These are phyloP conservation scores for Xestia ashworthii DNA, from an alignment of 2,888 invertebrate genomes.

Conservation along the genomic window DNA sequence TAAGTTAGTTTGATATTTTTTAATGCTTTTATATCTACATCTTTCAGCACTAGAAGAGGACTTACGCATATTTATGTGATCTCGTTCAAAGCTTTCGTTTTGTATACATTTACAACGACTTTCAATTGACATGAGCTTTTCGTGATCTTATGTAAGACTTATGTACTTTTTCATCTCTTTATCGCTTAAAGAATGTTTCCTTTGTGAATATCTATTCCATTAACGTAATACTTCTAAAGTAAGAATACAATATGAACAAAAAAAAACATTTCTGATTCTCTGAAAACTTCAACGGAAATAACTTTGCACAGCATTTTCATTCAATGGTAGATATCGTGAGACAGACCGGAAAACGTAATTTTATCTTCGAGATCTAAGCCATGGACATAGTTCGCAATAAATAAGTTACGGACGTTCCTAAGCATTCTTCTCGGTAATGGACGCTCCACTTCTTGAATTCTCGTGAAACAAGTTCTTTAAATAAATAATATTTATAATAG, in stretches of 20 bases:
- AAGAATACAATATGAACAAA: background rate
- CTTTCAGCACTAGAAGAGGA: background rate
- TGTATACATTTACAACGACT: background rate
- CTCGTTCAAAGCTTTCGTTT: background rate
- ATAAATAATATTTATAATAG: background rate
- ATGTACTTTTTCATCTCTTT: background rate
- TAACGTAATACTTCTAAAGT: background rate
- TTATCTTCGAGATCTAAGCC: constrained; percentile 10
- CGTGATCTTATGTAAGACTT: background rate
- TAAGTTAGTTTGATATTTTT: background rate
- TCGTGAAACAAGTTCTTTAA: background rate
- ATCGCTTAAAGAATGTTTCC: background rate
- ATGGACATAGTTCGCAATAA: too few species aligned
- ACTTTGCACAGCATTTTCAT: background rate
- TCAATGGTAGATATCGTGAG: background rate
- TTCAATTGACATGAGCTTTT: background rate
- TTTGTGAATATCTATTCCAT: background rate
- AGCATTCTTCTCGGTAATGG: background rate
- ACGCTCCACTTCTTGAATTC: constrained; percentile 8
- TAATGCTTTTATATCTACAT: background rate
- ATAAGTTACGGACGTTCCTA: too few species aligned
- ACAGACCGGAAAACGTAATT: constrained; percentile 10
- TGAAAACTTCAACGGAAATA: background rate
- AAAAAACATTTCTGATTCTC: background rate
- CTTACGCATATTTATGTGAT: background rate